Evolutionary conservation across 2,888 invertebrate genomes (phyloP), one percentile per base, ranked within the genome.

Genomic region (Xylophagus ater): DNA sequence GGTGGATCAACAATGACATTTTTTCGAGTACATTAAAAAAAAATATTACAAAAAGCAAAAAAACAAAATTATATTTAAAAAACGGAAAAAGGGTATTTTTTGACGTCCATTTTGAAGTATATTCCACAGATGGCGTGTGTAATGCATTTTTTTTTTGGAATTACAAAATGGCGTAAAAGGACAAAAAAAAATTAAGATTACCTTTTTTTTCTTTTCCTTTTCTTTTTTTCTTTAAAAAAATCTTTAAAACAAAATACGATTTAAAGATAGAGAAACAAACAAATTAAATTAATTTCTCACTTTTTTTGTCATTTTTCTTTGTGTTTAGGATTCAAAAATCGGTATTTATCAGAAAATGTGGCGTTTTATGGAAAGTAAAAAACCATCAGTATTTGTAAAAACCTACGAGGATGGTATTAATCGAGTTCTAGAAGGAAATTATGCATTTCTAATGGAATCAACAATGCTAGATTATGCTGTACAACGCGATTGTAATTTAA

Each of bases 381-480:
- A 78, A 19, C 81, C 88, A 0, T 74, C 81, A 0, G 88, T 88
- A 0, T 86, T 96, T 54, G 90, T 93, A 0, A 74, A 81, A 34
- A 82, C 82, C 0, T 94, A 92, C 59, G 87, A 90, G 49, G 90
- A 93, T 51, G 97, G 96, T 0, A 85, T 94, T 18, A 73, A 79
- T 50, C 69, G 83, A 33, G 96, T 94, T 0, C 67, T 89, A 34
- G 76, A 76, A 36, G 92, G 86, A 1, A 85, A 94, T 64, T 98
- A 96, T 62, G 97, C 97, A 0, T 98, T 93, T 59, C 73, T 98
- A 13, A 94, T 97, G 88, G 97, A 98, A 68, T 94, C 93, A 0
- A 92, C 96, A 0, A 93, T 93, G 82, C 67, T 97, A 44, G 97
- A 98, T 63, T 98, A 94, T 57, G 78, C 82, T 8, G 88, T 90